phyloP scores from a whole-genome alignment of 2,888 invertebrate species.

The Melitaea athalia region DNA sequence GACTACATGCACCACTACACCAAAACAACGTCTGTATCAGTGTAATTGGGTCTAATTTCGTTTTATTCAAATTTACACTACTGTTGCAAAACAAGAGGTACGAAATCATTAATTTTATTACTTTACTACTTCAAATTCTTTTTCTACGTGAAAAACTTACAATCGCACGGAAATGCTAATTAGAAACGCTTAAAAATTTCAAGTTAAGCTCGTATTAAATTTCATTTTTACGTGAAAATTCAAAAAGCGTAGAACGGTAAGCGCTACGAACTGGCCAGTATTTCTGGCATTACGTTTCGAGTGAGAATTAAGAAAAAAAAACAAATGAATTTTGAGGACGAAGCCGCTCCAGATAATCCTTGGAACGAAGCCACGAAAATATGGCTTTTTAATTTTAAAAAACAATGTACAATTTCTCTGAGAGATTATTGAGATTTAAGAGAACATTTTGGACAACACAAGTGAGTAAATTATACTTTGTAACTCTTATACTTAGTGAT shows the following conservation, averaged over 20 bases:
- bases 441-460: no score
- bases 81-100: no score
- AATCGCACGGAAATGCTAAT: constrained; percentile 6
- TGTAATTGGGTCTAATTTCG: no score
- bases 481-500: no score
- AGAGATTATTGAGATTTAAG: not conserved
- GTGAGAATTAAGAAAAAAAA: constrained; percentile 51
- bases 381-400: constrained; percentile 9
- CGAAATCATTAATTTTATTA: not conserved
- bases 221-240: constrained; percentile 34
- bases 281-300: constrained; percentile 58
- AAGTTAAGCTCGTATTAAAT: constrained; percentile 25
- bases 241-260: constrained; percentile 33
- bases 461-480: no score
- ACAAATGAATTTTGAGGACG: constrained; percentile 58
- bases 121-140: not conserved
- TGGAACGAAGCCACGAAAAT: constrained; percentile 41
- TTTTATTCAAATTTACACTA: no score
- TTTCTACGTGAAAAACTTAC: not conserved
- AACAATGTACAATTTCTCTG: not conserved
- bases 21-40: no score
- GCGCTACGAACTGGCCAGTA: constrained; percentile 44
- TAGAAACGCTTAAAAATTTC: constrained; percentile 4
- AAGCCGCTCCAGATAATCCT: constrained; percentile 40
- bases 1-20: no score